Conservation (phyloP, 92 coral and sea anemone species). For the Parazoanthus swiftii region DNA sequence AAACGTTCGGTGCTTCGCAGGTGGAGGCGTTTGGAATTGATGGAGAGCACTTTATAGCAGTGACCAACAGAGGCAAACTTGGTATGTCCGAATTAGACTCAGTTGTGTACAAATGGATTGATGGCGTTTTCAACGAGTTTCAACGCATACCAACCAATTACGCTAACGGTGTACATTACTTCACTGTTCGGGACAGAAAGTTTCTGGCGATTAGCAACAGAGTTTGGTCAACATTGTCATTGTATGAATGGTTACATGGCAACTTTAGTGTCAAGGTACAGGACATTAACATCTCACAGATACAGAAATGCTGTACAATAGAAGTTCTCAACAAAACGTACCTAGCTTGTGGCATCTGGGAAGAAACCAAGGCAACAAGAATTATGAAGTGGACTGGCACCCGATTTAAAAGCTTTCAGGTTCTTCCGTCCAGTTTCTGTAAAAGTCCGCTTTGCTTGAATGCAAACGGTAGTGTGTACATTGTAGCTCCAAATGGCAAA, state of each 20-base stretch:
- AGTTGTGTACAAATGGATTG: background rate
- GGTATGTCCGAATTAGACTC: background rate
- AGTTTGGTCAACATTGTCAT: background rate
- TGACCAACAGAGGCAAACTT: background rate
- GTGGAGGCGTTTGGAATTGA: background rate
- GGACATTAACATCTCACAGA: background rate
- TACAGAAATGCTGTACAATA: background rate
- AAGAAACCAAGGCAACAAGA: background rate
- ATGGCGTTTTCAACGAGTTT: background rate
- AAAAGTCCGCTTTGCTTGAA: background rate
- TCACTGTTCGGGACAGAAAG: background rate
- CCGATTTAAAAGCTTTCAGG: background rate
- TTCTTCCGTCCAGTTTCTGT: background rate
- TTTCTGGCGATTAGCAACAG: background rate
- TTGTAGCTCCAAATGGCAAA: background rate
- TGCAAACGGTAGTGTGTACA: background rate
- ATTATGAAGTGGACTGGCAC: background rate
- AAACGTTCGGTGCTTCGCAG: background rate
- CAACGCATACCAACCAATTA: background rate
- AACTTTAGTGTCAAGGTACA: background rate
- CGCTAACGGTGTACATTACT: background rate
- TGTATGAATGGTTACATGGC: slow-evolving; percentile 3
- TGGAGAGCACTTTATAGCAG: background rate
- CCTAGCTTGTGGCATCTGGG: background rate
- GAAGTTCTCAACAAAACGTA: background rate